A percentile compares a stretch with the other conserved stretches of the same genome.
These are phyloP conservation scores for Poeciliopsis turneri DNA, from an alignment of 2,797 vertebrate genomes.

Conservation along the genomic window DNA sequence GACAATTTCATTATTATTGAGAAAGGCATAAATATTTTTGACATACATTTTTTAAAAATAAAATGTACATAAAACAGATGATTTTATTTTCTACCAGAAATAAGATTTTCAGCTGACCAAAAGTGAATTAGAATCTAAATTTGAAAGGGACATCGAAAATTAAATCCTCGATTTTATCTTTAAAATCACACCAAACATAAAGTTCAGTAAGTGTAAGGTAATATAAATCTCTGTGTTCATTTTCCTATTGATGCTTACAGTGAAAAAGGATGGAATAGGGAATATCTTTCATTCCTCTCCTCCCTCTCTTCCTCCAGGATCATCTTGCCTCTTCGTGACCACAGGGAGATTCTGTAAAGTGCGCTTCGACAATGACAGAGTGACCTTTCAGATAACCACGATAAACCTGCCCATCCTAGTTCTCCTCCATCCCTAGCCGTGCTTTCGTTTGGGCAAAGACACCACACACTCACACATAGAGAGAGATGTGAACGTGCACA, in stretches of 20 bases:
- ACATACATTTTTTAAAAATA: neutral
- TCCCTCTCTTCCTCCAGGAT: conserved; percentile 44
- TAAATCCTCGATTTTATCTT: neutral
- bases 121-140: neutral
- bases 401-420: conserved; percentile 68
- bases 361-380: conserved; percentile 74
- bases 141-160: neutral
- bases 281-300: conserved; percentile 17
- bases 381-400: conserved; percentile 78
- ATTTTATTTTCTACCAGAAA: neutral
- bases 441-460: conserved; percentile 1
- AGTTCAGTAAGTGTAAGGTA: neutral
- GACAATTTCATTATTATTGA: neutral
- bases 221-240: neutral
- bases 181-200: neutral
- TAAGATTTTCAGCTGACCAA: neutral
- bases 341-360: conserved; percentile 59
- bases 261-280: conserved; percentile 6
- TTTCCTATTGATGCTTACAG: neutral
- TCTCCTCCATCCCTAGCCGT: conserved; percentile 36
- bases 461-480: conserved; percentile 20
- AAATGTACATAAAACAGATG: neutral
- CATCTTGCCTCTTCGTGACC: conserved; percentile 53
- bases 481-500: conserved; percentile 15
- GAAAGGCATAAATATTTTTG: neutral